phyloP scores from a whole-genome alignment of 2,888 invertebrate species.

The Herminia tarsipennalis region DNA sequence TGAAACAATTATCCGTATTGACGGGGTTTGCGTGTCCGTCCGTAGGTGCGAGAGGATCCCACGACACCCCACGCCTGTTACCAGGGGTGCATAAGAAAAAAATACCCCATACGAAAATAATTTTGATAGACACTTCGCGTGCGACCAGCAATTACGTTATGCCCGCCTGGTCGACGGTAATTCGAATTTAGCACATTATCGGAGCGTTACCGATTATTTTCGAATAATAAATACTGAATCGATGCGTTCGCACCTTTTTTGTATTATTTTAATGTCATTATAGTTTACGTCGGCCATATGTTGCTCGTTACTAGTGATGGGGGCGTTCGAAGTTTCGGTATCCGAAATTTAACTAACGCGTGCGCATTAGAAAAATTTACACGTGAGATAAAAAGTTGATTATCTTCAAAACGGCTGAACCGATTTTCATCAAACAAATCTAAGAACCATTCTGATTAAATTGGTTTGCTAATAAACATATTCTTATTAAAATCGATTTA shows the following conservation, averaged over 20 bases:
- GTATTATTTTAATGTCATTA: constrained; percentile 64
- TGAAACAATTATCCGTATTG: constrained; percentile 82
- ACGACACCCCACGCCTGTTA: constrained; percentile 52
- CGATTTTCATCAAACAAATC: no score
- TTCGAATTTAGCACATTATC: constrained; percentile 83
- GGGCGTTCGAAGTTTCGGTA: constrained; percentile 16
- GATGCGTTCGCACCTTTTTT: constrained; percentile 76
- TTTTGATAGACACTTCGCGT: constrained; percentile 85
- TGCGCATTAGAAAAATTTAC: no score
- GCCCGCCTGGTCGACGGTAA: constrained; percentile 58
- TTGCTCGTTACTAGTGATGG: constrained; percentile 44
- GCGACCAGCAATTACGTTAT: constrained; percentile 75
- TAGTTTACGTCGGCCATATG: constrained; percentile 61
- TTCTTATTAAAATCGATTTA: no score
- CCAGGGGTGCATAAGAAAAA: constrained; percentile 72
- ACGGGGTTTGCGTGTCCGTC: constrained; percentile 73
- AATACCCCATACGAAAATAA: constrained; percentile 76
- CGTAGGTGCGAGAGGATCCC: constrained; percentile 59
- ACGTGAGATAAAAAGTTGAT: no score
- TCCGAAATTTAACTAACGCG: constrained; percentile 15
- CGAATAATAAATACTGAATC: constrained; percentile 66
- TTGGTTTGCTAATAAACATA: no score
- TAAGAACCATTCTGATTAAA: no score
- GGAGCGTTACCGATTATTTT: constrained; percentile 74
- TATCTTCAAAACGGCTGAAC: no score